phyloP scores from a whole-genome alignment of 1,140 invertebrate genomes.

The Lepidotrigona ventralis region DNA sequence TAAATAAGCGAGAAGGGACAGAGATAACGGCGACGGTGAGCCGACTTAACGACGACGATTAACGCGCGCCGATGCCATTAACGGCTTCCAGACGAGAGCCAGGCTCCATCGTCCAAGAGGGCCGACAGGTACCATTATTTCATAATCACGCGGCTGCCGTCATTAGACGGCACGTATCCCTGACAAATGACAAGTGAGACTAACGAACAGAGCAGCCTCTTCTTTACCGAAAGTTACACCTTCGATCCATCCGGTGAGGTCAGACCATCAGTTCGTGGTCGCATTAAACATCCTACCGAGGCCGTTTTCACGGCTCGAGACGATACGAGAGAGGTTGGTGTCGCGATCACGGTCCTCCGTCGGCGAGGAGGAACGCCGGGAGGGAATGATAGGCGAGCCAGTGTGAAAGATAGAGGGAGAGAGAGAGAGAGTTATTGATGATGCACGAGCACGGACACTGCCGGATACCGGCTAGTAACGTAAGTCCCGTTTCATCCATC shows the following conservation, averaged over 20 bases:
- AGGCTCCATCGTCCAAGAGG: constrained; percentile 22
- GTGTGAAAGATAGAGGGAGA: not conserved
- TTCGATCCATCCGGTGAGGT: constrained; percentile 5
- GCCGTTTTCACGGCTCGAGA: constrained; percentile 13
- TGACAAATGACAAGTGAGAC: constrained; percentile 54
- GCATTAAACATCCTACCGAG: constrained; percentile 39
- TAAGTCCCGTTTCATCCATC: constrained; percentile 67
- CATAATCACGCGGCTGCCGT: constrained; percentile 50
- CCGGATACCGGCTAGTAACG: constrained; percentile 64
- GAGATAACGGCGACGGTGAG: constrained; percentile 29
- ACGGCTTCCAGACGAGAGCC: constrained; percentile 18
- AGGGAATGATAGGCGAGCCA: constrained; percentile 2
- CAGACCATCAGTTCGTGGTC: constrained; percentile 22
- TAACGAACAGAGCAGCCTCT: constrained; percentile 31
- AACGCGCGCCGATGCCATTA: constrained; percentile 47
- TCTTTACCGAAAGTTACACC: constrained; percentile 41
- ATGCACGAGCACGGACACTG: constrained; percentile 64
- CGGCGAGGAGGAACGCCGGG: not conserved
- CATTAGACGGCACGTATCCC: constrained; percentile 46
- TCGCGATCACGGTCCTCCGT: constrained; percentile 19
- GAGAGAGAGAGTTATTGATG: constrained; percentile 63
- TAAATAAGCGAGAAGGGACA: constrained; percentile 14
- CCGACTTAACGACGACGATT: constrained; percentile 51
- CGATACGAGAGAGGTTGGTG: not conserved
- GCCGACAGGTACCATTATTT: constrained; percentile 53